Base-by-base conservation (phyloP, 2,888 invertebrate species). In the Germaria angustata region DNA sequence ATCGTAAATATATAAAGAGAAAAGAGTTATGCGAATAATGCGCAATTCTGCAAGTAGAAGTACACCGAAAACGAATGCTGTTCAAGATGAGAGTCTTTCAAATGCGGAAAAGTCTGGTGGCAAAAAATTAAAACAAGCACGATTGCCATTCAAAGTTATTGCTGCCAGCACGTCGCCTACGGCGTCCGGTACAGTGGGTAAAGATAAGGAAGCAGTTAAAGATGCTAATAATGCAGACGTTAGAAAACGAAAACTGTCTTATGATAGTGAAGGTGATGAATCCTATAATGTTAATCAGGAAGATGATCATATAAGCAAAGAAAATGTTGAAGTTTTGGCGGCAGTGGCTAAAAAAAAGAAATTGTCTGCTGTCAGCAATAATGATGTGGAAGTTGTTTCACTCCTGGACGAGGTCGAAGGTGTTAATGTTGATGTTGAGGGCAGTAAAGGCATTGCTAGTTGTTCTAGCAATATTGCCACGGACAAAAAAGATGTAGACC, bases 71-170 rank as follows among this genome's bases (percentile, higher is more conserved):
- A 53, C 65, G 39, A 79, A 59, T 28, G 15, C 53, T 51, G 61
- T 46, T 59, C 44, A 76, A 51, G 49, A 79, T 71, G 75, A 66
- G 11, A 78, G 36, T 69, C 15, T 39, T 68, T 53, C 71, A 36
- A 76, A 65, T 51, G 53, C 83, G 80, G 86, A 68, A 49, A 86
- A 83, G 84, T 85, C 79, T 39, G 87, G 87, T 75, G 88, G 87
- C 87, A 94, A 93, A 87, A 94, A 93, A 87, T 88, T 94, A 69
- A 93, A 92, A 84, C 94, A 94, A 89, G 93, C 93, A 84, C 92
- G 93, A 85, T 91, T 94, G 84, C 94, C 94, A 84, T 94, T 94
- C 87, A 93, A 93, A 90, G 90, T 92, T 41, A 84, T 86, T 49
- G 75, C 85, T 8, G 44, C 85, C n/a, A 51, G 68, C 2, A 39